These are phyloP conservation scores for Notolabrus celidotus DNA, from an alignment of 2,797 vertebrate species.

Conservation along the genomic window DNA sequence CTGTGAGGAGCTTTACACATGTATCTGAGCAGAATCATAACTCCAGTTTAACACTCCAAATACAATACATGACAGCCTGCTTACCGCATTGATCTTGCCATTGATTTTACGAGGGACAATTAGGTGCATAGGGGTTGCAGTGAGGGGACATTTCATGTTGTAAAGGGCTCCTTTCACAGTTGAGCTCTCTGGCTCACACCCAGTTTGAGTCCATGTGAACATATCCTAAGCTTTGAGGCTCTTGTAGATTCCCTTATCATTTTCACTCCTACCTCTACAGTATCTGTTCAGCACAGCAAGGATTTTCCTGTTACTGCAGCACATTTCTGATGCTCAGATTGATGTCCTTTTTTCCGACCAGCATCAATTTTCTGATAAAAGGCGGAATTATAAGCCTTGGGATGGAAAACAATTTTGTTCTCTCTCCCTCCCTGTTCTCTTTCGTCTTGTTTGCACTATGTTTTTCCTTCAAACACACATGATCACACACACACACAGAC, in stretches of 20 bases:
- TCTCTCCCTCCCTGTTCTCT: slow-evolving; percentile 32
- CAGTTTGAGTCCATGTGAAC: slow-evolving; percentile 24
- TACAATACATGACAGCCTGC: background rate
- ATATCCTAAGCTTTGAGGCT: slow-evolving; percentile 20
- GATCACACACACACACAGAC: slow-evolving; percentile 25
- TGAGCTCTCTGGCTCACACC: background rate
- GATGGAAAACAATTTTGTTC: slow-evolving; percentile 71
- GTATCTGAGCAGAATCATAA: background rate
- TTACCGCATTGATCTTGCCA: background rate
- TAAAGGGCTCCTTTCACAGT: slow-evolving; percentile 3
- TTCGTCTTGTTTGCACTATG: slow-evolving; percentile 37
- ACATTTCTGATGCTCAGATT: slow-evolving; percentile 54
- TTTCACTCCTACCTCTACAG: slow-evolving; percentile 20
- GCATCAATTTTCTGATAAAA: slow-evolving; percentile 75
- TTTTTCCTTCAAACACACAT: slow-evolving; percentile 47
- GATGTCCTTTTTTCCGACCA: slow-evolving; percentile 41
- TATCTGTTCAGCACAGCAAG: slow-evolving; percentile 19
- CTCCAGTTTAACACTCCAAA: background rate
- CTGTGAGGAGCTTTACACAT: background rate
- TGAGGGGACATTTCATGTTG: background rate
- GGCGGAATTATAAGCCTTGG: slow-evolving; percentile 65
- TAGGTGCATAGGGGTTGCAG: background rate
- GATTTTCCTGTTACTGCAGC: slow-evolving; percentile 38
- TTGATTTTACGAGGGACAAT: slow-evolving; percentile 13
- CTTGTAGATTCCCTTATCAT: slow-evolving; percentile 20